These are phyloP conservation scores for Hyles euphorbiae DNA, from an alignment of 1,140 invertebrate genomes.

Conservation along the genomic window DNA sequence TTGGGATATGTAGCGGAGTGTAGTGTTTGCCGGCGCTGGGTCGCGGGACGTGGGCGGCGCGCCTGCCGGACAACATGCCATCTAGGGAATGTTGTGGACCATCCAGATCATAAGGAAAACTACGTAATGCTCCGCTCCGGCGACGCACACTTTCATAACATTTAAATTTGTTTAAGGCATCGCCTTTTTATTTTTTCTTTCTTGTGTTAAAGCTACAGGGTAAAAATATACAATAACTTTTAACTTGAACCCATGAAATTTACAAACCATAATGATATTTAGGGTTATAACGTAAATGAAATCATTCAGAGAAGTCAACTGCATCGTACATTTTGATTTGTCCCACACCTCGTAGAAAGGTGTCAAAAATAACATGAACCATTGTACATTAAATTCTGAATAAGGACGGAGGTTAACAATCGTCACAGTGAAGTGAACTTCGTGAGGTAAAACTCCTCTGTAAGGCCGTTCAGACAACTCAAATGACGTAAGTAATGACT, in stretches of 20 bases:
- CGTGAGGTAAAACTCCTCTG: constrained; percentile 25
- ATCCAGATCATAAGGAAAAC: constrained; percentile 56
- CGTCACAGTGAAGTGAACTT: constrained; percentile 38
- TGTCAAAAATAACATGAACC: too few relatives aligned
- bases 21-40: constrained; percentile 23
- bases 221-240: too few relatives aligned
- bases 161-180: background rate
- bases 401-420: constrained; percentile 39
- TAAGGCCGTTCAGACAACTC: constrained; percentile 30
- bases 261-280: too few relatives aligned
- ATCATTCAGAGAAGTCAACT: too few relatives aligned
- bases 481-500: constrained; percentile 40
- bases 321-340: too few relatives aligned
- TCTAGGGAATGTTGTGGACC: constrained; percentile 62
- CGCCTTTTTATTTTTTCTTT: background rate
- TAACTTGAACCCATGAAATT: too few relatives aligned
- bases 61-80: constrained; percentile 44
- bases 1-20: background rate
- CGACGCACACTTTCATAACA: background rate
- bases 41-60: constrained; percentile 45
- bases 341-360: too few relatives aligned
- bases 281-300: too few relatives aligned
- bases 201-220: background rate
- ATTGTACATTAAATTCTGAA: too few relatives aligned
- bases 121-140: constrained; percentile 13